Evolutionary conservation across 2,113 vertebrate species (phyloP), one percentile per base, ranked within the genome.

Genomic region (Scolopax mira): DNA sequence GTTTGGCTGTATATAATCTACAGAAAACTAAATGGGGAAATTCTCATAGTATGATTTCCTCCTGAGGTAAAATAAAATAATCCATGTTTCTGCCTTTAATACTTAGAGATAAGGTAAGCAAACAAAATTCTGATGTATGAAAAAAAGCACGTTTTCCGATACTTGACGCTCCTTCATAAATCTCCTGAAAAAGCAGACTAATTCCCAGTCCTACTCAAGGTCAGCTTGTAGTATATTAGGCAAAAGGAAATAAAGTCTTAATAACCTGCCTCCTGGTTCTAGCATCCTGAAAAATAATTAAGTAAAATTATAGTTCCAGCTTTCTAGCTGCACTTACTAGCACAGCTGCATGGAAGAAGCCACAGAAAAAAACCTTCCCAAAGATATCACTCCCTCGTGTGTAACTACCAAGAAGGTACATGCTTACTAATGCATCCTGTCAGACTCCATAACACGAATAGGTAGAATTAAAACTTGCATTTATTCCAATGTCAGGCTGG

Each of bases 11-110:
- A 37, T 24, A 74, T 7, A 19, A 67, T 15, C 77, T 62, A 22
- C 46, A 48, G 21, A 48, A 48, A 48, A 48, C 46, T 48, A 48
- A 48, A 48, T 3, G 15, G 9, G 17, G 10, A 16, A 86, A 67
- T 35, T 64, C 52, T 89, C 39, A 61, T 1, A 80, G 77, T 4
- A 10, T 22, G 22, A 60, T 73, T 90, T 86, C 27, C 54, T 70
- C 42, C 35, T 44, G 49, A 80, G 41, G 41, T 18, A 75, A 88
- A 80, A 9, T 31, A 42, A 48, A 91, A 91, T 60, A 88, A 87
- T n/a, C 78, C 23, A 23, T 37, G 37, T 87, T 93, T 89, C 90
- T 92, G 57, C 70, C 79, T 93, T 85, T 85, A 94, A 91, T 89
- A 85, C 67, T 78, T 41, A 48, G 69, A 93, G 85, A 62, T 85